These are phyloP conservation scores for Hemistola chrysoprasaria DNA, from an alignment of 2,888 invertebrate genomes.

Conservation along the genomic window DNA sequence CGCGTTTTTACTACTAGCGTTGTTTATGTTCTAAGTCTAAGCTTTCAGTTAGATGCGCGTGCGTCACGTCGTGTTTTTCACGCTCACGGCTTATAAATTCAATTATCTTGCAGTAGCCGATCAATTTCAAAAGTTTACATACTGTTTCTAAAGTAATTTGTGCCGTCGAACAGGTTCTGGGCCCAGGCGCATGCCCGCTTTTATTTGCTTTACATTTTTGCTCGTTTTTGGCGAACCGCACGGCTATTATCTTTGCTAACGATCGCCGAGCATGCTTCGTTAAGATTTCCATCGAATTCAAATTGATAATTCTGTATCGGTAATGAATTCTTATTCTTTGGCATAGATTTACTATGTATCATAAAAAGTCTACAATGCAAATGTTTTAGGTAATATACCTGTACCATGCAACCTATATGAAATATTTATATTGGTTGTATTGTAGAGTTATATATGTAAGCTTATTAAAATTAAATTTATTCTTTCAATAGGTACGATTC, in stretches of 20 bases:
- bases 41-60: neutral
- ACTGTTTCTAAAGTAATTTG: conserved; percentile 20
- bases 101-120: too few relatives aligned
- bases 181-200: conserved; percentile 63
- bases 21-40: too few relatives aligned
- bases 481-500: too few relatives aligned
- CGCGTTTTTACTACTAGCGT: too few relatives aligned
- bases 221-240: conserved; percentile 71
- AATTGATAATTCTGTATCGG: conserved; percentile 64
- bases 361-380: too few relatives aligned
- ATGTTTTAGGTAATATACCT: too few relatives aligned
- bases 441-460: too few relatives aligned
- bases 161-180: conserved; percentile 58
- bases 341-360: conserved; percentile 2
- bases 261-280: conserved; percentile 68
- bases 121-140: neutral
- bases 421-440: too few relatives aligned
- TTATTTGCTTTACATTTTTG: conserved; percentile 79
- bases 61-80: neutral
- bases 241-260: conserved; percentile 73
- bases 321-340: conserved; percentile 54
- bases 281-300: conserved; percentile 69
- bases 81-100: conserved; percentile 13
- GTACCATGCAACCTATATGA: too few relatives aligned
- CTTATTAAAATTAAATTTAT: too few relatives aligned